Percentiles rank a stretch among this genome's conserved stretches.
phyloP scores from a whole-genome alignment of 2,113 vertebrate genomes.

The Ochotona princeps region DNA sequence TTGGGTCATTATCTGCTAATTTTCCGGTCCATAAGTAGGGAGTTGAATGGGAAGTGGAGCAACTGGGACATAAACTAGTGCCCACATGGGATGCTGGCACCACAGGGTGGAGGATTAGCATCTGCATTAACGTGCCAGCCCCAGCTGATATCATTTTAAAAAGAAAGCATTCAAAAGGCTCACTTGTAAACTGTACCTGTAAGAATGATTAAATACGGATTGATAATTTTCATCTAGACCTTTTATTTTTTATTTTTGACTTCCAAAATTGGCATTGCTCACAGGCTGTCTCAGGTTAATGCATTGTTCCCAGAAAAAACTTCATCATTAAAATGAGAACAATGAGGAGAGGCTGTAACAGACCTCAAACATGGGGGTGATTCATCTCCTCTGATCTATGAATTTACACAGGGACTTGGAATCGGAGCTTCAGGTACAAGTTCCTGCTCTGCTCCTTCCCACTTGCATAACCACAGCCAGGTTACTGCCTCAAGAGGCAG shows the following conservation, averaged over 20 bases:
- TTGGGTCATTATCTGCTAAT: too few relatives aligned
- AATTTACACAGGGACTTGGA: not conserved
- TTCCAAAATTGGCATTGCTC: not conserved
- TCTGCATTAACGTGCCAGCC: too few relatives aligned
- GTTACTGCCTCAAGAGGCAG: not conserved
- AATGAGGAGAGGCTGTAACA: not conserved
- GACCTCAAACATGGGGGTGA: not conserved
- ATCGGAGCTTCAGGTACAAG: not conserved
- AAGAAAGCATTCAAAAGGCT: slow-evolving; percentile 14
- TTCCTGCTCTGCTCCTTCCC: not conserved
- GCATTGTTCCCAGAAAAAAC: not conserved
- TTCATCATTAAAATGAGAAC: not conserved
- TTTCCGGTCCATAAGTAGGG: too few relatives aligned
- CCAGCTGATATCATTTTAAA: too few relatives aligned
- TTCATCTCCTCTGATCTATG: not conserved
- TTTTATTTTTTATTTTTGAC: not conserved
- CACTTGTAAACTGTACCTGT: not conserved
- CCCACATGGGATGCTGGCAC: too few relatives aligned
- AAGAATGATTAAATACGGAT: not conserved
- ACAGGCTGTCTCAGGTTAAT: not conserved
- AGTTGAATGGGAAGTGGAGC: too few relatives aligned
- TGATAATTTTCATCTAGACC: not conserved
- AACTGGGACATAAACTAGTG: too few relatives aligned
- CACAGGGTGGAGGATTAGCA: too few relatives aligned
- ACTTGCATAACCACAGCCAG: not conserved